These are phyloP conservation scores for Phrynosoma blainvillii DNA, from an alignment of 2,113 vertebrate species.

Conservation along the genomic window DNA sequence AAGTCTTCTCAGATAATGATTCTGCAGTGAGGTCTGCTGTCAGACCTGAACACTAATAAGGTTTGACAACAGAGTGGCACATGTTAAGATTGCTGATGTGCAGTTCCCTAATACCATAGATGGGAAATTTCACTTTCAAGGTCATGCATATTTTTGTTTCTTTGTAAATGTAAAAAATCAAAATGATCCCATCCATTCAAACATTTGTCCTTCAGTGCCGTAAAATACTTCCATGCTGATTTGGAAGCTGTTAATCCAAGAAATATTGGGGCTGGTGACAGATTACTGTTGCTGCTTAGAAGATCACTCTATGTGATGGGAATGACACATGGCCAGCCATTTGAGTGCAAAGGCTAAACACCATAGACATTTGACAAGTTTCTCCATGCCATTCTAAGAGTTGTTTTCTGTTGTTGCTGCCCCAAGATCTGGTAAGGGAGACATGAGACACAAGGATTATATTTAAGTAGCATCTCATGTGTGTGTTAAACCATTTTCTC, in stretches of 20 bases:
- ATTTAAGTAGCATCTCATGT: too few relatives aligned
- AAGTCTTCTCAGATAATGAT: conserved; percentile 53
- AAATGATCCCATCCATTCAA: not conserved
- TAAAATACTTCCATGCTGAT: not conserved
- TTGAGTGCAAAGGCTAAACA: not conserved
- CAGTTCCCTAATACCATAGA: conserved; percentile 41
- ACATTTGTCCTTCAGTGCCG: not conserved
- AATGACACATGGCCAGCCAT: not conserved
- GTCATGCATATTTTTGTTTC: not conserved
- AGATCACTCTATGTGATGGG: not conserved
- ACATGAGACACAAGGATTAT: too few relatives aligned
- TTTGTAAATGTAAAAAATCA: not conserved
- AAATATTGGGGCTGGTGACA: not conserved
- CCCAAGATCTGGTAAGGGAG: too few relatives aligned
- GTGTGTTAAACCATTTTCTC: too few relatives aligned
- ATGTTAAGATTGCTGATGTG: conserved; percentile 44
- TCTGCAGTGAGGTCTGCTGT: conserved; percentile 43
- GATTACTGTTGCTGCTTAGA: not conserved
- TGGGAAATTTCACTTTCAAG: conserved; percentile 34
- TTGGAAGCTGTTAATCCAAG: not conserved
- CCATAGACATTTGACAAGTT: not conserved
- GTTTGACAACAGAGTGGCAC: conserved; percentile 41
- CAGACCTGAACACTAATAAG: conserved; percentile 54
- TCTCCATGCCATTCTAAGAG: not conserved
- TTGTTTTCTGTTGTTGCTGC: not conserved